Evolutionary conservation across 2,113 vertebrate genomes (phyloP), one percentile per base, ranked within the genome.

Genomic region (Capreolus pygargus): DNA sequence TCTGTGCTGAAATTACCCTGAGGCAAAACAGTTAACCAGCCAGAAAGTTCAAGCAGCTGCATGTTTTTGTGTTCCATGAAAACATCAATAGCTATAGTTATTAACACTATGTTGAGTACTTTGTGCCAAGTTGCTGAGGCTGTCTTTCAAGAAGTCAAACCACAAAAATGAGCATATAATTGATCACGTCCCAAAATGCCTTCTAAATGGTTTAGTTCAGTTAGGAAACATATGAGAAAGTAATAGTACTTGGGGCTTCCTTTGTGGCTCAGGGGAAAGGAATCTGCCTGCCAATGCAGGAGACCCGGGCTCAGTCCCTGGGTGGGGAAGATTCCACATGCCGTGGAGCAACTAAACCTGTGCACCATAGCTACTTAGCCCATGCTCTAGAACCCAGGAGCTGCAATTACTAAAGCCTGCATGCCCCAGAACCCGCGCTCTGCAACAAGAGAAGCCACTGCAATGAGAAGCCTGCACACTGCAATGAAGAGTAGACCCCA

Each of bases 111-210:
- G 19, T 15, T 1, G 13, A n/a, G 17, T 27, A 30, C 60, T 21
- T 76, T 93, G 47, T 67, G 43, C 57, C 67, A 93, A 50, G 36
- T 28, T 91, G 45, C 28, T 39, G 36, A 14, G 81, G 85, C 60
- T 70, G 55, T 52, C 64, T 67, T 95, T 94, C 43, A 89, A 92
- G 67, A 17, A 52, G 36, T 94, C 64, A 93, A 91, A 89, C 50
- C 93, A 94, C 84, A 74, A 60, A 96, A 89, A 86, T 78, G 86
- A 94, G 86, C 50, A 92, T 57, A 60, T 81, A 91, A 96, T 87
- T 90, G 50, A 86, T 96, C 60, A 92, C 28, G 70, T 89, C 43
- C 43, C 60, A 28, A 96, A 96, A 89, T 89, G 33, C 30, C 89
- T 79, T 60, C 8, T 82, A 60, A 36, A 70, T 60, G 33, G 54